Evolutionary conservation across 2,888 invertebrate species (phyloP), one percentile per base, ranked within the genome.

Genomic region (Lissocephala sabroskyi): DNA sequence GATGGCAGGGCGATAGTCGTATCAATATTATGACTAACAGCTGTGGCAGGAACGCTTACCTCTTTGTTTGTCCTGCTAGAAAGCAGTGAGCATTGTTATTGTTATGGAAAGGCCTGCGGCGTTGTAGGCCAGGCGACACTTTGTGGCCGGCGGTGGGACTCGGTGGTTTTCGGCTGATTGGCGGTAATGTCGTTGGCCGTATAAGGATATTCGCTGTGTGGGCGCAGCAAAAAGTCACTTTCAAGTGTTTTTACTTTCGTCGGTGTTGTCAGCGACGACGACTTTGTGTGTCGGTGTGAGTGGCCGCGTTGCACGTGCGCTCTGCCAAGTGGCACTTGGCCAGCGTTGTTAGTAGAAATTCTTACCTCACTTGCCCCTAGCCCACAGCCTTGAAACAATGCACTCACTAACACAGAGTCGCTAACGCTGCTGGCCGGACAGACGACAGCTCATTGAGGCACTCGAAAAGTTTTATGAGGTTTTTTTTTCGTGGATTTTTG

Each of bases 211-310:
- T 47, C 42, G 29, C 41, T 35, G 52, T 18, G 19, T 44, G 40
- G 41, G 7, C n/a, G 11, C 35, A 11, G 49, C 33, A 49, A 64
- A 78, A 73, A 64, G 71, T 75, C 78, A 64, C 64, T 71, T 59
- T 75, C 56, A 52, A 65, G 79, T 78, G 67, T 59, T 78, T 75
- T 67, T 62, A 64, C 60, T 68, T 76, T 76, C 49, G 59, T 52
- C 23, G 52, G 39, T 30, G 36, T 44, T 35, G 23, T 23, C 3
- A 23, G 23, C 7, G 7, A 7, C 23, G 7, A 7, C 7, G n/a
- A 11, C 5, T 10, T 4, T 32, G 32, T 10, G 6, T 32, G 32
- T 32, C n/a, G n/a, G 32, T 36, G 18, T 51, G 50, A 28, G 42
- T 53, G 47, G 10, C 46, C 41, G 54, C 55, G 65, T 49, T 65